These are phyloP conservation scores for Dynastes tityus DNA, from an alignment of 2,888 invertebrate genomes.

Conservation along the genomic window DNA sequence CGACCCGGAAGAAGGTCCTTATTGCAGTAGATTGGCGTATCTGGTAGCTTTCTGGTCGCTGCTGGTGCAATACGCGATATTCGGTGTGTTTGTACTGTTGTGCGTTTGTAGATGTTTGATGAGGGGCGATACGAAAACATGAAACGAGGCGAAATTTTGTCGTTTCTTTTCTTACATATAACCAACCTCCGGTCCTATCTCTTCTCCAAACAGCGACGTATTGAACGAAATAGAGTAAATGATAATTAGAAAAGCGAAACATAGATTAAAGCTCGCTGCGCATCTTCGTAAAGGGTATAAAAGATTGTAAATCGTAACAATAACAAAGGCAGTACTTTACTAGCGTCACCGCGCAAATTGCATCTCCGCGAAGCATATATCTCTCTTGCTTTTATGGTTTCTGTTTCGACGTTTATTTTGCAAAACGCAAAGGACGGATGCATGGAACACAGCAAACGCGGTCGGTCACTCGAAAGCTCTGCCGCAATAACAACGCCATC, in stretches of 20 bases:
- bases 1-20: constrained; percentile 51
- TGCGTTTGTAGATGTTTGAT: constrained; percentile 65
- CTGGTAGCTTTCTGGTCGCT: constrained; percentile 65
- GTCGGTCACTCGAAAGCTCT: no score
- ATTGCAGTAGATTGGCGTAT: constrained; percentile 57
- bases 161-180: constrained; percentile 7
- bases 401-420: constrained; percentile 16
- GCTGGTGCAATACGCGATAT: constrained; percentile 64
- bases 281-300: no score
- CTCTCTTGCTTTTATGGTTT: neutral
- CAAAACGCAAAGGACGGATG: no score
- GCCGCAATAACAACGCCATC: no score
- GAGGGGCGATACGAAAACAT: constrained; percentile 61
- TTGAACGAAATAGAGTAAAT: no score
- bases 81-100: constrained; percentile 63
- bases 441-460: no score
- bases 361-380: no score
- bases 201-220: no score
- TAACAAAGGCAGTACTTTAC: no score
- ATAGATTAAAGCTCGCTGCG: no score
- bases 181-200: constrained; percentile 4
- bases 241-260: neutral
- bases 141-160: constrained; percentile 12
- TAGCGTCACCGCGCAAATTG: no score
- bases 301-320: no score